Conservation (phyloP, 2,113 vertebrate species). For the Microcebus jonahi region DNA sequence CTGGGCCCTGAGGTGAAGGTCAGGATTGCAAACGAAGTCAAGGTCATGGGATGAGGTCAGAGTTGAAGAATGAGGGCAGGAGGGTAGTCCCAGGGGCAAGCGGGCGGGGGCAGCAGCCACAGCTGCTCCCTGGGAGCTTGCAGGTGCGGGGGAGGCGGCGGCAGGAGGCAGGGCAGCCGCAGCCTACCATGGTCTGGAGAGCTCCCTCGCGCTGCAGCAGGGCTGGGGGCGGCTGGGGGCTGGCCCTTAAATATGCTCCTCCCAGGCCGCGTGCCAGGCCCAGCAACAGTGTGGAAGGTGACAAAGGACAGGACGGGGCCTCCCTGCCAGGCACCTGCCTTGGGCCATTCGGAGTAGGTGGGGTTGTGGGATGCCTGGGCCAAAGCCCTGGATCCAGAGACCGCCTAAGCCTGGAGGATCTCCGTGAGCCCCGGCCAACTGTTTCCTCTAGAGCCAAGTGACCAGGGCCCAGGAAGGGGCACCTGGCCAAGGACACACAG, state of each 20-base stretch:
- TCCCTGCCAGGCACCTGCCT: slow-evolving; percentile 60
- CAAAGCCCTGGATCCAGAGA: background rate
- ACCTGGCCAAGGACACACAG: background rate
- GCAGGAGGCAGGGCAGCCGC: background rate
- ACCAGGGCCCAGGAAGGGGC: slow-evolving; percentile 4
- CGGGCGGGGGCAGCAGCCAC: background rate
- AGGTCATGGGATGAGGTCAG: background rate
- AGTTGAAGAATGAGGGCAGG: background rate
- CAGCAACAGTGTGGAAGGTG: slow-evolving; percentile 35
- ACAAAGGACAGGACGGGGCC: slow-evolving; percentile 41
- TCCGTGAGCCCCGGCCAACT: background rate
- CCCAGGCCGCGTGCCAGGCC: background rate
- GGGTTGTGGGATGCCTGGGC: background rate
- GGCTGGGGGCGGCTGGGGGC: background rate
- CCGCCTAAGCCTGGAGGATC: background rate
- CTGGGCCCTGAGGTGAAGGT: background rate
- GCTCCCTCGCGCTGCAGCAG: background rate
- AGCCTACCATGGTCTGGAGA: slow-evolving; percentile 72
- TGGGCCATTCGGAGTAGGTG: background rate
- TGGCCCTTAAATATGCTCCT: slow-evolving; percentile 62
- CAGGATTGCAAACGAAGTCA: background rate
- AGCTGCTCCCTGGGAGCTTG: too few relatives aligned
- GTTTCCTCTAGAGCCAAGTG: background rate
- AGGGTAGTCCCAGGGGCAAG: accelerated
- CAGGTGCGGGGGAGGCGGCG: background rate